phyloP scores from a whole-genome alignment of 1,140 invertebrate species.

The silkworm (Bombyx mori) region ASM3026992v2 NC_085107.1:7974501-7975000 shows the following conservation, averaged over 20 bases:
- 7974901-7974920: conserved; percentile 94
- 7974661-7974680: conserved; percentile 26
- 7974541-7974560: conserved; percentile 10
- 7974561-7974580: conserved; percentile 17
- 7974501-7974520: no score
- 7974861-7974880: conserved; percentile 85
- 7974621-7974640: conserved; percentile 6
- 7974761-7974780: conserved; percentile 17
- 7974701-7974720: conserved; percentile 48
- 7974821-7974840: conserved; percentile 4
- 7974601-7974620: conserved; percentile 14
- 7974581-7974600: conserved; percentile 24
- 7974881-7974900: conserved; percentile 90
- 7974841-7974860: conserved; percentile 13
- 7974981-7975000: not conserved
- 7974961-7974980: conserved; percentile 25
- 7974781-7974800: conserved; percentile 9
- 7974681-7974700: conserved; percentile 53
- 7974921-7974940: conserved; percentile 94
- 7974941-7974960: conserved; percentile 40
- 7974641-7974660: conserved; percentile 35
- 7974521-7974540: conserved; percentile 22
- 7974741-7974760: conserved; percentile 6
- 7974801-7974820: not conserved
- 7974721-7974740: conserved; percentile 28